Evolutionary conservation across 2,888 invertebrate genomes (phyloP), one percentile per base, ranked within the genome.

Genomic region (Bellardia bayeri): DNA sequence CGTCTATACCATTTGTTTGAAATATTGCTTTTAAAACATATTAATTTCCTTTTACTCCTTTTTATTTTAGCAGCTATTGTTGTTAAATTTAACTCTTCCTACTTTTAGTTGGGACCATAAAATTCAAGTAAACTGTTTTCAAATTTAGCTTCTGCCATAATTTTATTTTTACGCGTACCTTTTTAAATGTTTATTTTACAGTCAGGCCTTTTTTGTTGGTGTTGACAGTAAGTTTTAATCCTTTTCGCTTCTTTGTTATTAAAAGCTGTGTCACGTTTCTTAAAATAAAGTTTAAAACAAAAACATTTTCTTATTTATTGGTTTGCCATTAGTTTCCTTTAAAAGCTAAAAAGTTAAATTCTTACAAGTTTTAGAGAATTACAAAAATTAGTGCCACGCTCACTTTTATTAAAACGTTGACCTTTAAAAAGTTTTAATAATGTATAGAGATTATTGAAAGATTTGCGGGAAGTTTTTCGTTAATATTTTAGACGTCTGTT

Each of bases 281-380:
- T 51, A n/a, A 51, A 37, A n/a, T 0, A 64, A 37, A 40, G 16
- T 30, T 49, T 49, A 5, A 30, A 23, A 45, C 0, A 30, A 68
- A 68, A 68, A 49, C 14, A 45, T 23, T 13, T 23, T 45, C 14
- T 45, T 45, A 68, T 68, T 68, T 45, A 68, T 49, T 68, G 68
- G 45, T 68, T 49, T 45, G 49, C 49, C 49, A 68, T 14, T 14
- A 68, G 45, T 45, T 68, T 49, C 45, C 9, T 30, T 58, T 58
- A 51, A 51, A 13, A 58, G 58, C 13, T 58, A 56, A 56, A 56
- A 23, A 23, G 9, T 23, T 1, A 16, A n/a, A 16, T 56, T 56
- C 23, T 5, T 56, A 11, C 7, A 9, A 45, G 37, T 37, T 37
- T 37, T 0, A 0, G 37, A 6, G 37, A 37, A 2, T 37, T 37